Percentiles rank a stretch among this genome's conserved stretches.
Evolutionary conservation across 2,888 invertebrate species (phyloP).

Genomic region (Cepaea hortensis): DNA sequence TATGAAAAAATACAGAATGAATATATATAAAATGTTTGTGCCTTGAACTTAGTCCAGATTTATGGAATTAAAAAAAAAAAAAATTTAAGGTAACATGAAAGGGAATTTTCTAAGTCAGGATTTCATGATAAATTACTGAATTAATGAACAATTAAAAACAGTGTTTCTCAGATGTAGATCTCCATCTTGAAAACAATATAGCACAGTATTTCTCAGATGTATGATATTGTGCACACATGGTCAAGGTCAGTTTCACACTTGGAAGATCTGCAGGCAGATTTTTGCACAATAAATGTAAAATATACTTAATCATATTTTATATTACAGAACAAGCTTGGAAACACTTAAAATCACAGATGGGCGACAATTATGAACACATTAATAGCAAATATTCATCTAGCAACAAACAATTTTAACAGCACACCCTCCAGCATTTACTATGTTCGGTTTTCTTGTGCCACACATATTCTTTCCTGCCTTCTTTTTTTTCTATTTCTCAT

Average conservation of each 20-base stretch:
- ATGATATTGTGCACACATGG: neutral
- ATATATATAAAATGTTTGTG: too few species aligned
- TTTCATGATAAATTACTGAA: neutral
- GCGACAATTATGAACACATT: neutral
- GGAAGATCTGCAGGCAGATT: constrained; percentile 19
- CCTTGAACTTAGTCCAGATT: too few species aligned
- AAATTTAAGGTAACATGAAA: neutral
- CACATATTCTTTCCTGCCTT: too few species aligned
- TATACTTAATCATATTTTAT: neutral
- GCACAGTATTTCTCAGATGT: neutral
- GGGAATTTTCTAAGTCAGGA: neutral
- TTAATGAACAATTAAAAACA: neutral
- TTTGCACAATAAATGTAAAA: constrained; percentile 15
- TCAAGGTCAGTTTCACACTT: neutral
- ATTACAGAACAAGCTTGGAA: constrained; percentile 4
- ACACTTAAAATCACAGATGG: constrained; percentile 9
- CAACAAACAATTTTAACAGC: too few species aligned
- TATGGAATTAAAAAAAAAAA: too few species aligned
- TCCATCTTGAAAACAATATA: neutral
- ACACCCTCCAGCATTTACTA: too few species aligned
- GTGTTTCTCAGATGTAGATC: neutral
- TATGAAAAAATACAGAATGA: too few species aligned
- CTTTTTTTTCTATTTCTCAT: too few species aligned
- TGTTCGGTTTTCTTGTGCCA: too few species aligned
- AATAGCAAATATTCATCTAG: neutral